phyloP scores from a whole-genome alignment of 2,113 vertebrate genomes.

The Catharus bicknelli region DNA sequence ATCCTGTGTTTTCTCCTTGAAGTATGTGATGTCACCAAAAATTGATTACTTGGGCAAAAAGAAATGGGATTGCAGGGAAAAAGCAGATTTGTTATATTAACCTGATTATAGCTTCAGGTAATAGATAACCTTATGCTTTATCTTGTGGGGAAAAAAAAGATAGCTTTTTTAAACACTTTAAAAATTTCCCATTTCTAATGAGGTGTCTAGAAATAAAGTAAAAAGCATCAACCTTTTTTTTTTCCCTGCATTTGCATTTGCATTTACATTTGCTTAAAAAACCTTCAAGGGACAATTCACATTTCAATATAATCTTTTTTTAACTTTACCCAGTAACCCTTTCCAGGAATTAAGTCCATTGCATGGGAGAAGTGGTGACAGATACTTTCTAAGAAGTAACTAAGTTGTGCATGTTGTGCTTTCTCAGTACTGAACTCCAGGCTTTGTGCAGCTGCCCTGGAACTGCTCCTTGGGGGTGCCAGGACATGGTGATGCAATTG shows the following conservation, averaged over 20 bases:
- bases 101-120: constrained; percentile 31
- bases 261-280: not conserved
- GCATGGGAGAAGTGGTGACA: not conserved
- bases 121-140: constrained; percentile 15
- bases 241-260: not conserved
- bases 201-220: not conserved
- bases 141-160: not conserved
- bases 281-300: not conserved
- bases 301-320: not conserved
- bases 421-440: not conserved
- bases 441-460: not conserved
- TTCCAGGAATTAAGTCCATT: not conserved
- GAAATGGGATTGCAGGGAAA: constrained; percentile 58
- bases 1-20: constrained; percentile 61
- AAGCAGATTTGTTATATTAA: constrained; percentile 59
- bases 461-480: not conserved
- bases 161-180: not conserved
- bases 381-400: not conserved
- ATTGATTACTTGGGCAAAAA: constrained; percentile 68
- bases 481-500: not conserved
- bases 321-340: not conserved
- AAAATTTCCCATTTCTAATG: not conserved
- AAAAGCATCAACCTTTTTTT: not conserved
- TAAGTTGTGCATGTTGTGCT: not conserved
- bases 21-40: constrained; percentile 70